Percentiles rank a stretch among this genome's conserved stretches.
phyloP scores from a whole-genome alignment of 2,797 vertebrate species.

The Poeciliopsis paucimaculata region DNA sequence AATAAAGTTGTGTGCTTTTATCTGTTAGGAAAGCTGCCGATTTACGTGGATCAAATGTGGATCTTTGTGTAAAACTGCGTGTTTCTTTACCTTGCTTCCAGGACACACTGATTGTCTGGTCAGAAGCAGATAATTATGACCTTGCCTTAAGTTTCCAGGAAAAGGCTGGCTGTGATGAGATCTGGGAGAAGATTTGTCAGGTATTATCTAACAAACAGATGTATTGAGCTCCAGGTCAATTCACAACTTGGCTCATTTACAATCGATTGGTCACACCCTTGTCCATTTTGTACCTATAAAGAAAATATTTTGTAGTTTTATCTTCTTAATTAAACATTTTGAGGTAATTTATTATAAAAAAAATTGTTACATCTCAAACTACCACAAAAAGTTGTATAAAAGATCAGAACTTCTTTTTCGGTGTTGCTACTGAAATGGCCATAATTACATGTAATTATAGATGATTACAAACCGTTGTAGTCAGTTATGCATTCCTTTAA shows the following conservation, averaged over 20 bases:
- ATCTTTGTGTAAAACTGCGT: not conserved
- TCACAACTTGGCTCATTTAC: not conserved
- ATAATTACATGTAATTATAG: not conserved
- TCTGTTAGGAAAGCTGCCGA: not conserved
- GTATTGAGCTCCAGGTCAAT: not conserved
- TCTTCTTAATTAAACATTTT: not conserved
- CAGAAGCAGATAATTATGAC: constrained; percentile 99
- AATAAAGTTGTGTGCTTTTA: not conserved
- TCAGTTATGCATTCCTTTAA: not conserved
- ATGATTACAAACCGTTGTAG: no score
- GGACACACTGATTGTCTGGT: constrained; percentile 99
- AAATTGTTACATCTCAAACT: not conserved
- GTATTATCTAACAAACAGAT: constrained; percentile 70
- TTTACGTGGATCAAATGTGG: not conserved
- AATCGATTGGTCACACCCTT: no score
- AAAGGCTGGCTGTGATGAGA: constrained; percentile 99
- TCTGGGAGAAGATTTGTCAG: constrained; percentile 99
- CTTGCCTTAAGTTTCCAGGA: constrained; percentile 99
- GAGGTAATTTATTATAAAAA: not conserved
- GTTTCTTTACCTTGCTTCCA: constrained; percentile 59
- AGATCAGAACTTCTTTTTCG: not conserved
- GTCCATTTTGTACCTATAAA: not conserved
- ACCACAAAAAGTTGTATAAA: not conserved
- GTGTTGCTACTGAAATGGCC: not conserved
- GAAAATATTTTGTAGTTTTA: not conserved